Percentiles rank a stretch among this genome's conserved stretches.
Evolutionary conservation across 2,113 vertebrate genomes (phyloP).

Genomic region (Morone saxatilis): DNA sequence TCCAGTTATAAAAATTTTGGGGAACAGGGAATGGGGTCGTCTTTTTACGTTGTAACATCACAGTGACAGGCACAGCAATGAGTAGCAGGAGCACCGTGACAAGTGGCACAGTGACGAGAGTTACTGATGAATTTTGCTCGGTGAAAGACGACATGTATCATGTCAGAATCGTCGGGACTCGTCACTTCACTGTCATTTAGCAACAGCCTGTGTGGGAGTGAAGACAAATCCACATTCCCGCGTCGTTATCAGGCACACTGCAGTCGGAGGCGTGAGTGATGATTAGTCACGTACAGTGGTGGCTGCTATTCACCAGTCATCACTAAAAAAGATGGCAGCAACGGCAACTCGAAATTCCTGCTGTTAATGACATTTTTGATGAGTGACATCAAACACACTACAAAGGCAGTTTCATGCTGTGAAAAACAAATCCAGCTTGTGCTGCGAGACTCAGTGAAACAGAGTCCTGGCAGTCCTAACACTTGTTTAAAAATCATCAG

Average conservation of each 20-base stretch:
- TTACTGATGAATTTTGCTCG: slow-evolving; percentile 62
- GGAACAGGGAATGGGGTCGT: slow-evolving; percentile 17
- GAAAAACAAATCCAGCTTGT: slow-evolving; percentile 57
- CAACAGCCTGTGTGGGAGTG: slow-evolving; percentile 70
- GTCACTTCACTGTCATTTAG: slow-evolving; percentile 77
- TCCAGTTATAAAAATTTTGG: background rate
- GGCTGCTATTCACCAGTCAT: slow-evolving; percentile 48
- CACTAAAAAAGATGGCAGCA: slow-evolving; percentile 36
- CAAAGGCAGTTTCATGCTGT: slow-evolving; percentile 32
- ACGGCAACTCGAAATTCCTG: slow-evolving; percentile 25
- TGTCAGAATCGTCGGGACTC: slow-evolving; percentile 65
- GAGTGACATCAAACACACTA: slow-evolving; percentile 45
- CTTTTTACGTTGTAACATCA: slow-evolving; percentile 39
- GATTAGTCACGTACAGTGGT: slow-evolving; percentile 62
- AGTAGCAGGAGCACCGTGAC: slow-evolving; percentile 52
- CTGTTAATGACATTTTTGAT: slow-evolving; percentile 52
- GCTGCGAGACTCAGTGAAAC: slow-evolving; percentile 18
- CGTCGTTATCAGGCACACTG: slow-evolving; percentile 61
- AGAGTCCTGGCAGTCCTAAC: slow-evolving; percentile 34
- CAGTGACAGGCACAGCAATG: slow-evolving; percentile 55
- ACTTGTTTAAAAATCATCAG: slow-evolving; percentile 64
- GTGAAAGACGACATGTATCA: slow-evolving; percentile 62
- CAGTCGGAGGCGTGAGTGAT: slow-evolving; percentile 57
- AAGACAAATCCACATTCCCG: slow-evolving; percentile 63
- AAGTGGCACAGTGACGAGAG: slow-evolving; percentile 46